Base-by-base conservation (phyloP, 2,113 vertebrate genomes). In the Nothoprocta pentlandii region DNA sequence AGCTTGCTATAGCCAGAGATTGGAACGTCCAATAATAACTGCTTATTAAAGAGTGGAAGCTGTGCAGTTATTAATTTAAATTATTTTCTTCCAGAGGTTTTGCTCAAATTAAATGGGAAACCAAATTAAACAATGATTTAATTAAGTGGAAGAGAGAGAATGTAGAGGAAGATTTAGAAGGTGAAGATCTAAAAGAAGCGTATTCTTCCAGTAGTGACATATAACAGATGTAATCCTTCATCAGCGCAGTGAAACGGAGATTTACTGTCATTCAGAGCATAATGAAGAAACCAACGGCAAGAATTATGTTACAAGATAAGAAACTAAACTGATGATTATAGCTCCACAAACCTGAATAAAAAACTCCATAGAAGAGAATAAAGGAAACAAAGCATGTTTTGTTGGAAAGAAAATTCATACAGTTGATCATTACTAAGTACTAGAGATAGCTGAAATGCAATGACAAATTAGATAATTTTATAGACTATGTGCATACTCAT, bases 61-160 rank as follows among this genome's bases (percentile, higher is more conserved):
- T 89, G 80, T 22, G 32, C 90, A 74, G 86, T 95, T 97, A 96
- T 96, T 95, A 96, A 93, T 96, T 95, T 95, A 97, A 95, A 97
- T 95, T 93, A 95, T 95, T 97, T 95, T 95, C 67, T 97, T 97
- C 88, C 88, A 93, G 93, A 94, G 83, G 90, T 95, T 96, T 96
- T 95, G 49, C 86, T 93, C 83, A 96, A 95, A 95, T 97, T 96
- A 95, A 96, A 95, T 91, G 70, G 62, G 62, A 94, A 94, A 89
- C 74, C 77, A 95, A 95, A 95, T 96, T 94, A 97, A 97, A 96
- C 90, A 95, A 87, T 93, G 88, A 85, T 94, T 97, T 97, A 97
- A 96, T 95, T 97, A 97, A 95, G 86, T 94, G 86, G 80, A 94
- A 96, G 78, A 87, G 94, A 85, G 49, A 87, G 87, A 93, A 80